Evolutionary conservation across 2,113 vertebrate genomes (phyloP).

Genomic region (Caranx melampygus): DNA sequence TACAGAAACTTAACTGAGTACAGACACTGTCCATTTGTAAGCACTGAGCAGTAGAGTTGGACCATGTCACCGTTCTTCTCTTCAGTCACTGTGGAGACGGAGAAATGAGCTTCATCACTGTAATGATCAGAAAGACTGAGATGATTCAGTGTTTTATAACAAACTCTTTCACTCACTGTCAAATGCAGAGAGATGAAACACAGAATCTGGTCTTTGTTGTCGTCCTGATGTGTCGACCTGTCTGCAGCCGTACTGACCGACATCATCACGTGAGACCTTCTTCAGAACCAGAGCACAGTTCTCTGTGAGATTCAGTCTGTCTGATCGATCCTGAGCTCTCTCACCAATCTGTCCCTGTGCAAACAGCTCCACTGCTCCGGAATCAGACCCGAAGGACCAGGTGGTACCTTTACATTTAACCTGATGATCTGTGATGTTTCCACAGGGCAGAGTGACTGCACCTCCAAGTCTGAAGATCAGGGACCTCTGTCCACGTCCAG

Average conservation of each 20-base stretch:
- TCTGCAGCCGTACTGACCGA: constrained; percentile 13
- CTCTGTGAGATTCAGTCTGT: background rate
- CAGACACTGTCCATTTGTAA: too few species aligned
- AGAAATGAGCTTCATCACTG: background rate
- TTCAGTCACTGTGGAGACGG: too few species aligned
- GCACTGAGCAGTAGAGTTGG: too few species aligned
- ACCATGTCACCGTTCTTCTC: too few species aligned
- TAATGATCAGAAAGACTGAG: background rate
- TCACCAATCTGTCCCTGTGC: background rate
- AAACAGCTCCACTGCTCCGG: background rate
- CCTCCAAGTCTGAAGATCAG: background rate
- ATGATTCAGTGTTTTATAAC: background rate
- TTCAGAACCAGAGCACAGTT: constrained; percentile 34
- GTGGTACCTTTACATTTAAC: background rate
- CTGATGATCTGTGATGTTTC: background rate
- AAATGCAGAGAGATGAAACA: background rate
- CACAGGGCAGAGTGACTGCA: background rate
- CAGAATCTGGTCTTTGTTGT: background rate
- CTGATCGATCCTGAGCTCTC: background rate
- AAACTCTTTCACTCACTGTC: constrained; percentile 6
- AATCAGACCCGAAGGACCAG: background rate
- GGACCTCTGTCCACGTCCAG: background rate
- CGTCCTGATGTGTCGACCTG: background rate
- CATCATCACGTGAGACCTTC: constrained; percentile 2
- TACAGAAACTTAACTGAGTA: too few species aligned